A percentile compares a stretch with the other conserved stretches of the same genome.
These are phyloP conservation scores for Oscheius sp. DNA, from an alignment of 2,888 invertebrate species.

Conservation along the genomic window DNA sequence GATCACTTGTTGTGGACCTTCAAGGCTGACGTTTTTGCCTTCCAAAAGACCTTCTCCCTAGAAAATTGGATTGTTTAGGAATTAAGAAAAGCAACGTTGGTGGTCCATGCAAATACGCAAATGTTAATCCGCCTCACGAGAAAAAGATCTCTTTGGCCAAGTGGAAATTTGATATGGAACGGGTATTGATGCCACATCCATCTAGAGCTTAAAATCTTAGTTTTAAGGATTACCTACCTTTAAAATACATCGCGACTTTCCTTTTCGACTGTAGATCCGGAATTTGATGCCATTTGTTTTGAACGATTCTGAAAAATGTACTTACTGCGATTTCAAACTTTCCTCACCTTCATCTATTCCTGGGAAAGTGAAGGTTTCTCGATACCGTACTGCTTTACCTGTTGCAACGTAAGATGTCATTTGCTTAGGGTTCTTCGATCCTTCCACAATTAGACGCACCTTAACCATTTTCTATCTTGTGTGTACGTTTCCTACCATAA, in stretches of 20 bases:
- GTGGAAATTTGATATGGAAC: constrained; percentile 25
- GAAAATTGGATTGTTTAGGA: background rate
- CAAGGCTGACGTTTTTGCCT: constrained; percentile 12
- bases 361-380: constrained; percentile 20
- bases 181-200: constrained; percentile 4
- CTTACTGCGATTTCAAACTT: background rate
- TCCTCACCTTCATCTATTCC: constrained; percentile 17
- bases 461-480: background rate
- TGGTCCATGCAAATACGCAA: constrained; percentile 9
- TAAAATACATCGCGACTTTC: background rate
- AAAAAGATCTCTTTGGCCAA: constrained; percentile 26
- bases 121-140: constrained; percentile 26
- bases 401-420: constrained; percentile 4
- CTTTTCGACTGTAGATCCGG: constrained; percentile 25
- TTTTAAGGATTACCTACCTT: constrained; percentile 20
- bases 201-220: background rate
- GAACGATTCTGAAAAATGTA: background rate
- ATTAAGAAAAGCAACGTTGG: constrained; percentile 8
- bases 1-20: constrained; percentile 2
- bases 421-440: constrained; percentile 23
- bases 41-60: constrained; percentile 23
- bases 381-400: constrained; percentile 1
- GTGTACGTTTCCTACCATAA: background rate
- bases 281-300: constrained; percentile 24
- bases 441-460: constrained; percentile 17